Base-by-base conservation (phyloP, 2,888 invertebrate species). In the Harpalus rubripes region DNA sequence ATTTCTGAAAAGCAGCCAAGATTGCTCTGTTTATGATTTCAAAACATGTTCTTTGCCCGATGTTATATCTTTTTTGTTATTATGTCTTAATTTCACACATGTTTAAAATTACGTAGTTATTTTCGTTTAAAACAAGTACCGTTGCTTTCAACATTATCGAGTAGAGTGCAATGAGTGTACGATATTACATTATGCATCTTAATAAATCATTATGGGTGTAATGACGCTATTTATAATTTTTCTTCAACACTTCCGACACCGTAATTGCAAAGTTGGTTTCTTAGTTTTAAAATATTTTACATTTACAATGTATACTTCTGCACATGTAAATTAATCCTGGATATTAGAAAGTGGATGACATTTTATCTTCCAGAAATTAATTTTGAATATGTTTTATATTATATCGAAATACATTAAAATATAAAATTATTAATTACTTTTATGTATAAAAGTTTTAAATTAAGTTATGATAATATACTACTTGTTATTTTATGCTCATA, bases 11-110 rank as follows among this genome's bases (percentile, higher is more conserved):
- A 10, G 32, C 52, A 52, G 84, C 84, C 84, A 84, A 84, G 44
- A 76, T 44, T 65, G 63, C 56, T 52, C 63, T 84, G 78, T 84
- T 84, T 84, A 84, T 52, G 76, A 84, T 78, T 84, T 84, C 84
- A 84, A 78, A 84, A 84, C 84, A 84, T 84, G 83, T 63, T 76
- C 63, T 58, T 41, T 8, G 61, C 63, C 61, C 63, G 32, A 22
- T 32, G 56, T 80, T 83, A 83, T 83, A 74, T 83, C 74, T 78
- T 84, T 72, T 78, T 78, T 22, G 63, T 78, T 84, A 76, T 63
- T 84, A 84, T 84, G 61, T 78, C 78, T 84, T 84, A 63, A 84
- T 84, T 84, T 78, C 63, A 84, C 65, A 78, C 63, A 84, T 84
- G 84, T 78, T 84, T 78, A 84, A 78, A 78, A 84, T 84, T 76